Evolutionary conservation across 2,113 vertebrate species (phyloP), one percentile per base, ranked within the genome.

Genomic region (Columba janthina): DNA sequence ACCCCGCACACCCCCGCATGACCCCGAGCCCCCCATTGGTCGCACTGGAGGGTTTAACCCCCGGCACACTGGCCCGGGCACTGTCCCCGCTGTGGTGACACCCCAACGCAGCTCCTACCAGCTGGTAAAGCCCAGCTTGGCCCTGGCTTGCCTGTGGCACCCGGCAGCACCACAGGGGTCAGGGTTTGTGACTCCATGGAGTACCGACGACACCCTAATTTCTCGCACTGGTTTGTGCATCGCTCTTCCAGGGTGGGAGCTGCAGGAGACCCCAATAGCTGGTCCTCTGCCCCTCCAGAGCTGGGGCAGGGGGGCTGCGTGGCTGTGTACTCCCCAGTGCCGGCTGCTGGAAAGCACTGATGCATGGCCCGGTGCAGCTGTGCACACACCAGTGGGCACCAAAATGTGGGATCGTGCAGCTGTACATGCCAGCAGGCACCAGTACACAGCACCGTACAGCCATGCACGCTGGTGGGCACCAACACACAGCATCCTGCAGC

Each of bases 61-160:
- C 48, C 5, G 0, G 10, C 32, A 50, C 56, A 5, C 48, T 19
- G 38, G 7, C 9, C 62, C 0, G 8, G 36, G 21, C 67, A 42
- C 5, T 12, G 32, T 28, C 32, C 61, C 87, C 1, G 4, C 80
- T 1, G 69, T 10, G 77, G 60, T 48, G 70, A 26, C 29, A 4
- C 53, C 10, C 18, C 32, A n/a, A 22, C 1, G 2, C 2, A 6
- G 54, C 12, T 2, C 3, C 24, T 21, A 25, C 40, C 1, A 0
- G 28, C 8, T 6, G 48, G 6, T 10, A 24, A 28, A 56, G 22
- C 22, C 67, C 6, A 7, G 40, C 66, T 50, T 16, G 12, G 57
- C 32, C 57, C 51, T 22, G 4, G 34, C 21, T 46, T 38, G 54
- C 12, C 24, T 2, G 1, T 8, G 57, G 65, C 31, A 42, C 15